phyloP scores from a whole-genome alignment of 2,888 invertebrate species.

The Tiliacea aurago region DNA sequence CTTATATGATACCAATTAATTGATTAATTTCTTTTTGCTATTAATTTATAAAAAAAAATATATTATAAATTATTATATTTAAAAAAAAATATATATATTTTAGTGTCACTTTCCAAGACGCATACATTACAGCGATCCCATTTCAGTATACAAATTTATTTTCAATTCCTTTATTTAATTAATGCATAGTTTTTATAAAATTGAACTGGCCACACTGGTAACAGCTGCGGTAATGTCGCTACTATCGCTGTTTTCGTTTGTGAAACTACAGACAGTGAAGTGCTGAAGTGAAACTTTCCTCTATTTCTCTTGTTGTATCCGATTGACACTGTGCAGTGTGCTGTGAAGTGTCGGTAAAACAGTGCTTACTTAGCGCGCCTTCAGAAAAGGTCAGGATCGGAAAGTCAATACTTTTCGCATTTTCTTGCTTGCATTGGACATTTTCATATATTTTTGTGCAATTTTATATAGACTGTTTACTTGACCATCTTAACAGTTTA shows the following conservation, averaged over 20 bases:
- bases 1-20: no score
- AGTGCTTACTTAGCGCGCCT: slow-evolving; percentile 70
- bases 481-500: slow-evolving; percentile 18
- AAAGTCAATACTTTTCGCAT: slow-evolving; percentile 81
- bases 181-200: neutral
- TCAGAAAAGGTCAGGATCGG: slow-evolving; percentile 67
- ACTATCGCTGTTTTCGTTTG: slow-evolving; percentile 20
- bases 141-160: no score
- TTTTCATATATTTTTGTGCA: slow-evolving; percentile 39
- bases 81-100: no score
- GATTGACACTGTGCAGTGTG: slow-evolving; percentile 7
- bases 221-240: slow-evolving; percentile 41
- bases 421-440: slow-evolving; percentile 45
- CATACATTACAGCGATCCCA: neutral
- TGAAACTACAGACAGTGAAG: neutral
- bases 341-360: slow-evolving; percentile 77
- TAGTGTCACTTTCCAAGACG: neutral
- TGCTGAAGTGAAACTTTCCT: neutral
- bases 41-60: no score
- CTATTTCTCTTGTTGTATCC: slow-evolving; percentile 5
- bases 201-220: slow-evolving; percentile 21
- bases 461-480: slow-evolving; percentile 40
- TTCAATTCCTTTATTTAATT: neutral
- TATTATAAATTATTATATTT: no score
- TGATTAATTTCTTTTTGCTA: no score